Evolutionary conservation across 2,888 invertebrate species (phyloP), one percentile per base, ranked within the genome.

Genomic region (Mythimna loreyi): DNA sequence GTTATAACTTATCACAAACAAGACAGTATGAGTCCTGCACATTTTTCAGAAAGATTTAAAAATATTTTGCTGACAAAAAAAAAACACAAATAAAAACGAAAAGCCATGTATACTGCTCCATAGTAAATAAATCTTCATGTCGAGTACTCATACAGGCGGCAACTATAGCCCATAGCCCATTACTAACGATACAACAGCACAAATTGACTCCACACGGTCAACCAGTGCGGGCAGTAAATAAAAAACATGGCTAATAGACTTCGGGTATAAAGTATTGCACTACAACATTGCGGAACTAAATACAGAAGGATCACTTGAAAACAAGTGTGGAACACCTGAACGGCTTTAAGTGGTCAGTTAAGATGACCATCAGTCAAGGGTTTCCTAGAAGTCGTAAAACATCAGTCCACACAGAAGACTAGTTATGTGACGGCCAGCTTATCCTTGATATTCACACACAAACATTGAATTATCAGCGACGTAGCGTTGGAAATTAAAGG

Each of bases 171-270:
- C 40, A 40, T 40, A 1, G 2, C 16, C 53, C 61, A 58, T 69
- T 65, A 76, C 61, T 69, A 49, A 80, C 71, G 77, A 53, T 60
- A 50, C 25, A 28, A 25, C 64, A 33, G 47, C 52, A 65, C 81
- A 56, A 76, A 77, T 70, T 69, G 80, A 80, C 71, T 64, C 53
- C 80, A 55, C 36, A 50, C 36, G 77, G 76, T 62, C 61, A 76
- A 70, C 45, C 64, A 62, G 60, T 16, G 69, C 13, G 47, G 47
- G n/a, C n/a, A 61, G 53, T 67, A 61, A 75, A 79, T 80, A 77
- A 80, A 45, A 75, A 76, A 75, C 52, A 16, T 30, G 33, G 28
- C 58, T 59, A 79, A 61, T 61, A 69, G 30, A 30, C 28, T 43
- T 30, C 23, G n/a, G 25, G 50, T 55, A 49, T 50, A 43, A 74